Evolutionary conservation across 64 coral and sea anemone species (phyloP).

Genomic region (Pocillopora damicornis): DNA sequence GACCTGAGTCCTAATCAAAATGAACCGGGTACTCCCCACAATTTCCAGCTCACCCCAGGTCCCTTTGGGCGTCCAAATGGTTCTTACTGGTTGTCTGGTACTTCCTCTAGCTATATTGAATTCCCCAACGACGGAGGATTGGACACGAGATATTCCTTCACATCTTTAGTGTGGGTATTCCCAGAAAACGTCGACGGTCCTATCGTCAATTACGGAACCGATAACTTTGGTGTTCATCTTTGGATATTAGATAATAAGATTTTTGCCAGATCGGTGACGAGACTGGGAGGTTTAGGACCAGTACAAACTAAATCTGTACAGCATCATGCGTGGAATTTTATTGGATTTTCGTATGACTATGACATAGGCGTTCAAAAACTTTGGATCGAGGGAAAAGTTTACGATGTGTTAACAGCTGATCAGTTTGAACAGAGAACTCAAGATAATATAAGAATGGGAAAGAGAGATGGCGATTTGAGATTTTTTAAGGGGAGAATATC

Average conservation of each 20-base stretch:
- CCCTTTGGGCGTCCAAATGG: conserved; percentile 35
- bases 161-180: conserved; percentile 34
- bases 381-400: conserved; percentile 40
- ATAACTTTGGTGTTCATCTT: conserved; percentile 19
- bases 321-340: conserved; percentile 49
- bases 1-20: conserved; percentile 46
- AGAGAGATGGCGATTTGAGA: conserved; percentile 12
- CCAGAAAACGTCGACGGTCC: conserved; percentile 28
- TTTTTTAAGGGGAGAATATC: conserved; percentile 45
- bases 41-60: conserved; percentile 17
- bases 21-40: conserved; percentile 4
- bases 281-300: background rate
- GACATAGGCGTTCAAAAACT: conserved; percentile 17
- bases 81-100: conserved; percentile 35
- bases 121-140: conserved; percentile 45
- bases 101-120: background rate
- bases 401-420: conserved; percentile 4
- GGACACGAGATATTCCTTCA: conserved; percentile 29
- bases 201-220: conserved; percentile 21
- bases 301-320: conserved; percentile 20
- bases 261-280: conserved; percentile 26
- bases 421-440: conserved; percentile 14
- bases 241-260: conserved; percentile 31
- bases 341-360: conserved; percentile 45
- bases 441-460: conserved; percentile 25